Percentiles rank a stretch among this genome's conserved stretches.
These are phyloP conservation scores for Gnathonemus echidnorhynchus DNA, from an alignment of 2,113 vertebrate genomes.

Conservation along the genomic window DNA sequence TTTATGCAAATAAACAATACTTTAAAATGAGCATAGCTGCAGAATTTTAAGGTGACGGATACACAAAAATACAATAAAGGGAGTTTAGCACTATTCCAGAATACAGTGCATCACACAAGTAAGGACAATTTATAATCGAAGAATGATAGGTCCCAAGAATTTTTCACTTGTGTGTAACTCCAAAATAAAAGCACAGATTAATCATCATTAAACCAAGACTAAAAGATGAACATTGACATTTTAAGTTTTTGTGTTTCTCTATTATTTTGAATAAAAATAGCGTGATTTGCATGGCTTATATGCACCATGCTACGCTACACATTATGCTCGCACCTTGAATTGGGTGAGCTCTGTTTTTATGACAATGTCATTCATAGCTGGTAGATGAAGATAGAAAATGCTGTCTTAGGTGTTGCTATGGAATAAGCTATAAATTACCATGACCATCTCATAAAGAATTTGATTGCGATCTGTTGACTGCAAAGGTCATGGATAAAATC, in stretches of 20 bases:
- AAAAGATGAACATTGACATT: background rate
- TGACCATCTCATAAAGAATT: background rate
- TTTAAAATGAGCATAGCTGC: background rate
- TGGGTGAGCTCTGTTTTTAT: background rate
- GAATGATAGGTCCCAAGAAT: background rate
- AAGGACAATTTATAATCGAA: background rate
- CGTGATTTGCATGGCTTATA: background rate
- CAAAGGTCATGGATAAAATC: background rate
- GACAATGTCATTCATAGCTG: background rate
- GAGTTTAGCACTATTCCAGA: background rate
- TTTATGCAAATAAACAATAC: background rate
- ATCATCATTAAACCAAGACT: background rate
- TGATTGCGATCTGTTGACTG: background rate
- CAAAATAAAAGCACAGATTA: background rate
- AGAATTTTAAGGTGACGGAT: background rate
- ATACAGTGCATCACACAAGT: background rate
- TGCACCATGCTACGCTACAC: background rate
- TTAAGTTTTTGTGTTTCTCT: background rate
- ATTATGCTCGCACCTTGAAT: background rate
- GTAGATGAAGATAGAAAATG: background rate
- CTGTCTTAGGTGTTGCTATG: background rate
- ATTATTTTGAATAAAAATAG: background rate
- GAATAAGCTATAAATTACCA: background rate
- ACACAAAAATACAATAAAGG: background rate
- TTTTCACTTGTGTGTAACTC: background rate